phyloP scores from a whole-genome alignment of 2,113 vertebrate species.

The Xenopus borealis region DNA sequence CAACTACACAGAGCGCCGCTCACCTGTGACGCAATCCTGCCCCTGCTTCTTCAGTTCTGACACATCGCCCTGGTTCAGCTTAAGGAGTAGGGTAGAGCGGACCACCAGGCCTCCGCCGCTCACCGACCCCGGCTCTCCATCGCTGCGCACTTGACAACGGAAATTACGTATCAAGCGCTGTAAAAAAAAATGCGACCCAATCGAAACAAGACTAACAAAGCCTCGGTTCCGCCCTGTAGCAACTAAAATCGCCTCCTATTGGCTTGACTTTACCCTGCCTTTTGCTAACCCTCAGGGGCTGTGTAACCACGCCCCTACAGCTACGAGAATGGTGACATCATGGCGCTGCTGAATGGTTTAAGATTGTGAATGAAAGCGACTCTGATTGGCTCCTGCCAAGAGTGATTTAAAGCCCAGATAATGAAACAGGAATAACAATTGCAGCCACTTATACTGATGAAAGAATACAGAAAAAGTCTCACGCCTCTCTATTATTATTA shows the following conservation, averaged over 20 bases:
- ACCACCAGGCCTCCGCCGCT: constrained; percentile 22
- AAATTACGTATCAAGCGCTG: constrained; percentile 11
- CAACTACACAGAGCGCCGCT: neutral
- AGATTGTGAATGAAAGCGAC: constrained; percentile 16
- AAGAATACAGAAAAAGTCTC: too few relatives aligned
- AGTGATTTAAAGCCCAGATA: constrained; percentile 12
- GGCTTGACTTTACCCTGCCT: neutral
- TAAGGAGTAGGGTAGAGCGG: neutral
- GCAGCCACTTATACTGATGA: neutral
- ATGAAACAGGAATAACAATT: neutral
- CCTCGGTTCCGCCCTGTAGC: accelerated
- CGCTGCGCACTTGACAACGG: constrained; percentile 44
- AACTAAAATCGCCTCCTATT: constrained; percentile 2
- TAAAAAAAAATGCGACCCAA: neutral
- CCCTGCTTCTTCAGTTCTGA: neutral
- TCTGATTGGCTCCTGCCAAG: constrained; percentile 24
- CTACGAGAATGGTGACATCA: constrained; percentile 10
- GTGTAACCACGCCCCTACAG: neutral
- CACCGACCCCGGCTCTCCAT: constrained; percentile 37
- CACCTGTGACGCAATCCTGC: constrained; percentile 5
- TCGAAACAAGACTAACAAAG: neutral
- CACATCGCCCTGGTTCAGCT: constrained; percentile 12
- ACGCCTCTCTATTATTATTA: too few relatives aligned
- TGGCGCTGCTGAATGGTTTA: constrained; percentile 7
- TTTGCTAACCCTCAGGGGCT: neutral